phyloP scores from a whole-genome alignment of 2,113 vertebrate genomes.

The Hystrix brachyura region DNA sequence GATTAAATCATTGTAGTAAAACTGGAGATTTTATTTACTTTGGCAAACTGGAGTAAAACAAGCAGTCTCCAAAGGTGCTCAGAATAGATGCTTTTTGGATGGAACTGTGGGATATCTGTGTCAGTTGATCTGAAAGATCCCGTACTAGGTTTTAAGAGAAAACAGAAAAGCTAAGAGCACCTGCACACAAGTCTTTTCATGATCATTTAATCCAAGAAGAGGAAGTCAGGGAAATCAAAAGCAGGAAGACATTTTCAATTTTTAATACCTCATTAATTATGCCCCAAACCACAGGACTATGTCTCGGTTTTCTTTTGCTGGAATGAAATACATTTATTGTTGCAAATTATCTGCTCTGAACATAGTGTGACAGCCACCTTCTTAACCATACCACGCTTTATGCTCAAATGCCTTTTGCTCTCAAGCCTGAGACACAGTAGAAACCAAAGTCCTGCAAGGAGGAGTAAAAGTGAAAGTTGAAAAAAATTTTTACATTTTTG shows the following conservation, averaged over 20 bases:
- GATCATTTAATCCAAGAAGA: not conserved
- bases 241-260: not conserved
- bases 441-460: not conserved
- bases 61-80: not conserved
- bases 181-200: not conserved
- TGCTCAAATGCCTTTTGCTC: not conserved
- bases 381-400: not conserved
- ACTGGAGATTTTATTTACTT: slow-evolving; percentile 24
- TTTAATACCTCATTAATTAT: not conserved
- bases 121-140: not conserved
- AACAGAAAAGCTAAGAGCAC: not conserved
- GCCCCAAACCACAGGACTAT: not conserved
- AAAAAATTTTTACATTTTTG: not conserved
- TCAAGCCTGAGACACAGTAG: not conserved
- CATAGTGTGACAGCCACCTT: not conserved
- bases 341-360: not conserved
- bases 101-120: not conserved
- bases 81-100: not conserved
- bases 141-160: not conserved
- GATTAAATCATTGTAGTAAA: not conserved
- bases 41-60: not conserved
- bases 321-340: not conserved
- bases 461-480: not conserved
- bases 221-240: not conserved
- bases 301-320: not conserved